These are phyloP conservation scores for Scaptodrosophila lebanonensis DNA, from an alignment of 1,140 invertebrate genomes.

Conservation along the genomic window DNA sequence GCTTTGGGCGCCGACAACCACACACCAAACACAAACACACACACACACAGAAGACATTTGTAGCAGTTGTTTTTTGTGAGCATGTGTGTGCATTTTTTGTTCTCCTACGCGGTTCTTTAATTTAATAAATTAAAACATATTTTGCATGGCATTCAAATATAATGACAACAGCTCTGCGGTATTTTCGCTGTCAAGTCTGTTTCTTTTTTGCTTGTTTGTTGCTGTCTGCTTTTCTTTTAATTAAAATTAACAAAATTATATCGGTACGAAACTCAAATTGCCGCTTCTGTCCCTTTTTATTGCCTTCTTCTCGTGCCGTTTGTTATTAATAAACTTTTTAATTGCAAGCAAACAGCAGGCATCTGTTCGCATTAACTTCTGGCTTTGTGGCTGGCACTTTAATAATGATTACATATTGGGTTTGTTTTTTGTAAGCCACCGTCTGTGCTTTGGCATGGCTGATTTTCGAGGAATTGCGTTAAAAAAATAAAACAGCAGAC, in stretches of 20 bases:
- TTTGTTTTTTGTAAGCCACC: constrained; percentile 42
- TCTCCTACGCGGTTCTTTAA: constrained; percentile 55
- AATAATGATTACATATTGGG: constrained; percentile 47
- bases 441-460: constrained; percentile 49
- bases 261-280: constrained; percentile 30
- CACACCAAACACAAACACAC: too few relatives aligned
- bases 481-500: constrained; percentile 36
- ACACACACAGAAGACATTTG: too few relatives aligned
- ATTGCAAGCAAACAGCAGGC: constrained; percentile 58
- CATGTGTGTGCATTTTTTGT: constrained; percentile 15
- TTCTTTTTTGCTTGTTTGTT: constrained; percentile 10
- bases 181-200: constrained; percentile 10
- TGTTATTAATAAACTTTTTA: constrained; percentile 74
- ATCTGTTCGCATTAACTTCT: constrained; percentile 65
- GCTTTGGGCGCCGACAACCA: too few relatives aligned
- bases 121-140: constrained; percentile 72
- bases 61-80: constrained; percentile 2
- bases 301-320: constrained; percentile 19
- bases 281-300: background rate
- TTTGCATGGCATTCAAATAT: constrained; percentile 63
- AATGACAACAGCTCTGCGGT: constrained; percentile 51
- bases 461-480: constrained; percentile 49
- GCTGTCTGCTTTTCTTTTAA: constrained; percentile 45
- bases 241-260: constrained; percentile 52
- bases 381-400: constrained; percentile 6